Evolutionary conservation across 2,113 vertebrate genomes (phyloP).

Genomic region (Pogonocichla stellata): DNA sequence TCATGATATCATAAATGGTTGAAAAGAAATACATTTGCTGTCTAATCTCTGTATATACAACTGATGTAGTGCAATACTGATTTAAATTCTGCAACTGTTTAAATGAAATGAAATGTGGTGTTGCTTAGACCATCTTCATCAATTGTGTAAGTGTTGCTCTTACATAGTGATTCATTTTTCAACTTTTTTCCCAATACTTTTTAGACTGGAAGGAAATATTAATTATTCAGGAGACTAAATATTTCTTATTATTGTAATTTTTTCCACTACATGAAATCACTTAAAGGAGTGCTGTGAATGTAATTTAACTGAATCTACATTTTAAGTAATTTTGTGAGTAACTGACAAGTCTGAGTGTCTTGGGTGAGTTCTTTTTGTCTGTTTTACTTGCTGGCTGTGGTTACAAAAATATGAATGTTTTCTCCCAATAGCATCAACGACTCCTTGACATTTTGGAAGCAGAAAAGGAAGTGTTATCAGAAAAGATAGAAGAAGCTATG

Average conservation of each 20-base stretch:
- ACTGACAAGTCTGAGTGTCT: not conserved
- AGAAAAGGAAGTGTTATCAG: slow-evolving; percentile 69
- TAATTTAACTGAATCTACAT: not conserved
- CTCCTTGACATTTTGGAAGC: slow-evolving; percentile 77
- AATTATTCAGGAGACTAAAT: not conserved
- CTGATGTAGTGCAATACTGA: not conserved
- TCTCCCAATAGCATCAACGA: slow-evolving; percentile 72
- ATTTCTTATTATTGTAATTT: not conserved
- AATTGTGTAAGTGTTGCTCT: not conserved
- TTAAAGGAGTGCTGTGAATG: not conserved
- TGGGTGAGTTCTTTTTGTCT: not conserved
- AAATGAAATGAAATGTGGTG: not conserved
- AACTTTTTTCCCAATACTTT: not conserved
- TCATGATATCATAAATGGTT: not conserved
- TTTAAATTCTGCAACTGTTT: not conserved
- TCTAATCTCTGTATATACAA: not conserved
- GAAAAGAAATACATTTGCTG: not conserved
- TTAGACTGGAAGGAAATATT: not conserved
- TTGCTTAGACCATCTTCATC: not conserved
- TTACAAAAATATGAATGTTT: not conserved
- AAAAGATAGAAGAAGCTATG: slow-evolving; percentile 73
- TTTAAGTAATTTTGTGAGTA: not conserved
- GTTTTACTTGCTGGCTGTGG: not conserved
- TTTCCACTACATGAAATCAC: not conserved
- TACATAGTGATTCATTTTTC: not conserved